Evolutionary conservation across 2,888 invertebrate genomes (phyloP), one percentile per base, ranked within the genome.

Genomic region (Microplitis deprimator): DNA sequence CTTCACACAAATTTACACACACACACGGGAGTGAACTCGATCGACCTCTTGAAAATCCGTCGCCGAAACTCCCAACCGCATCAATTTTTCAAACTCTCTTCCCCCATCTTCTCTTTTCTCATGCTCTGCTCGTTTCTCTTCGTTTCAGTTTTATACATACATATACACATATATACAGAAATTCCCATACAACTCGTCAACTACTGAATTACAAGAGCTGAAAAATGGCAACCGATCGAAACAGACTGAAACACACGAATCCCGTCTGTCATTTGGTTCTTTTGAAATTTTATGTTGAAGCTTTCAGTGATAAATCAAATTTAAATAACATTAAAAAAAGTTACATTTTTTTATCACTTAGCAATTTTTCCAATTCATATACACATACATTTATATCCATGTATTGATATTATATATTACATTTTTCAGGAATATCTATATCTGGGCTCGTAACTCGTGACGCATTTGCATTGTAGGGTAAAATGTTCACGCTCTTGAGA

Each of bases 11-110:
- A 65, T 65, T 16, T 72, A 72, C 41, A 29, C 59, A 16, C 62
- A 65, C 38, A 65, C 73, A 73, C 61, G 13, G 65, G 13, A 64
- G 41, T 73, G 73, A 73, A 73, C 50, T 41, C 65, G 73, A 73
- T 64, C 73, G 68, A 75, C 60, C 74, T 61, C 68, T 68, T 68
- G 74, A 75, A 75, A 75, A 75, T 75, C 68, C 75, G 62, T 68
- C 75, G 59, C 75, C 40, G 62, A 75, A 75, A 75, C 75, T 69
- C 68, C 41, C 62, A 38, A 75, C 67, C 68, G 60, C 75, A 75
- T 75, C 75, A 75, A 75, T 75, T 75, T 75, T 75, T 68, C 75
- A 75, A 69, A 13, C 50, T 50, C 68, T n/a, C 16, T 17, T n/a
- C 3, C 50, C 59, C 20, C 69, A 17, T 68, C 73, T 74, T 67